Percentiles rank a stretch among this genome's conserved stretches.
These are phyloP conservation scores for Thunnus maccoyii DNA, from an alignment of 2,113 vertebrate genomes.

Conservation along the genomic window DNA sequence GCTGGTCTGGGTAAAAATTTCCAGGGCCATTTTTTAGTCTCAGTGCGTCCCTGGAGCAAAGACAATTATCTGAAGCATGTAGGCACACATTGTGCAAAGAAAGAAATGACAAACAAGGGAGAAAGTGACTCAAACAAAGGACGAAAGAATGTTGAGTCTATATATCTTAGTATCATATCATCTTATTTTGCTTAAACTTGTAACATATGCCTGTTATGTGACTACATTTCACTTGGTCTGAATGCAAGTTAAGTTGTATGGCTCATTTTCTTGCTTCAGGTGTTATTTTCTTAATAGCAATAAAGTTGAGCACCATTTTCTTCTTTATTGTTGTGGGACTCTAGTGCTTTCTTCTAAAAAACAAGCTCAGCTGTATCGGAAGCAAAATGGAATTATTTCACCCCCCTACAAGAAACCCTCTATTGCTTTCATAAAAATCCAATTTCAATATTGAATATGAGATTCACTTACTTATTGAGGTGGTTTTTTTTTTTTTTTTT, in stretches of 20 bases:
- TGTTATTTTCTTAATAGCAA: background rate
- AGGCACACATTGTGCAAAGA: background rate
- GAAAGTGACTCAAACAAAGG: background rate
- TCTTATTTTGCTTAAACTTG: background rate
- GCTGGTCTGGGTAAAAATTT: no score
- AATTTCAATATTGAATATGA: background rate
- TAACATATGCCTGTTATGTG: background rate
- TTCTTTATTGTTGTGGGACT: background rate
- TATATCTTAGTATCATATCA: background rate
- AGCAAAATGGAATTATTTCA: conserved; percentile 13
- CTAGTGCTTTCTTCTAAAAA: background rate
- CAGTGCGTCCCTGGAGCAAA: no score
- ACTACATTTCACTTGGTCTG: background rate
- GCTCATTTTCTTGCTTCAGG: background rate
- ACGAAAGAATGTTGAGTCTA: background rate
- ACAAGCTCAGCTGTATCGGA: conserved; percentile 9
- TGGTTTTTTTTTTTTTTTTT: background rate
- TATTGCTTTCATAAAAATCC: conserved; percentile 4
- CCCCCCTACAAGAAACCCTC: background rate
- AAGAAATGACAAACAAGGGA: background rate
- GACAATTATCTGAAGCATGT: background rate
- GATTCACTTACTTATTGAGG: background rate
- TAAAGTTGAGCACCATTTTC: background rate
- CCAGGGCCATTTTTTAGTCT: no score
- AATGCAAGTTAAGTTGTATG: background rate